Conservation (phyloP, 2,888 invertebrate genomes). For the Pristionchus maxplancki region DNA sequence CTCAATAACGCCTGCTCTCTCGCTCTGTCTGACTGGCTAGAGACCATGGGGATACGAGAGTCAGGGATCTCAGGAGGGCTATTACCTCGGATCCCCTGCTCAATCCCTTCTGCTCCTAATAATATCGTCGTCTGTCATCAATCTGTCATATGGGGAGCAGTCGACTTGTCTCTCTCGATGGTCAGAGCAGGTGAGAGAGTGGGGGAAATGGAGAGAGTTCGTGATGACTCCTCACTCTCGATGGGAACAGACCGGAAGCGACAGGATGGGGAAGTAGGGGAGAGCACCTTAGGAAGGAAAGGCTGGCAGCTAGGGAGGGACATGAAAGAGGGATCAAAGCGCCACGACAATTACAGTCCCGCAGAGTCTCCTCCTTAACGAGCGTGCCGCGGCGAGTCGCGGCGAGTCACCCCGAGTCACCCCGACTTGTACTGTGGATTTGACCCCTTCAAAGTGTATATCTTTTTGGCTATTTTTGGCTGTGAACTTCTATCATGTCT, state of each 20-base stretch:
- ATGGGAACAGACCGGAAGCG: neutral
- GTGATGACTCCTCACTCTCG: no score
- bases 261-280: neutral
- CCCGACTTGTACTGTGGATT: no score
- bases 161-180: neutral
- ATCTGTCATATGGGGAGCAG: neutral
- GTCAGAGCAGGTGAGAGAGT: neutral
- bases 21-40: neutral
- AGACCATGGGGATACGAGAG: neutral
- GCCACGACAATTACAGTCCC: no score
- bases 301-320: neutral
- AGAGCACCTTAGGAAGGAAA: neutral
- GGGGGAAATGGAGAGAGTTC: neutral
- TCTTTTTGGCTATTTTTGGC: no score
- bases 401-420: no score
- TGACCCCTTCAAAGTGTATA: no score
- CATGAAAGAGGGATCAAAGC: neutral
- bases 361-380: no score
- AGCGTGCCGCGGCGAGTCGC: no score
- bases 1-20: no score
- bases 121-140: constrained; percentile 19
- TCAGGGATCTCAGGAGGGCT: constrained; percentile 9
- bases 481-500: no score
- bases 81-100: neutral
- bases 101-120: constrained; percentile 8